Percentiles rank a stretch among this genome's conserved stretches.
phyloP scores from a whole-genome alignment of 2,113 vertebrate species.

The Crotalus horridus region DNA sequence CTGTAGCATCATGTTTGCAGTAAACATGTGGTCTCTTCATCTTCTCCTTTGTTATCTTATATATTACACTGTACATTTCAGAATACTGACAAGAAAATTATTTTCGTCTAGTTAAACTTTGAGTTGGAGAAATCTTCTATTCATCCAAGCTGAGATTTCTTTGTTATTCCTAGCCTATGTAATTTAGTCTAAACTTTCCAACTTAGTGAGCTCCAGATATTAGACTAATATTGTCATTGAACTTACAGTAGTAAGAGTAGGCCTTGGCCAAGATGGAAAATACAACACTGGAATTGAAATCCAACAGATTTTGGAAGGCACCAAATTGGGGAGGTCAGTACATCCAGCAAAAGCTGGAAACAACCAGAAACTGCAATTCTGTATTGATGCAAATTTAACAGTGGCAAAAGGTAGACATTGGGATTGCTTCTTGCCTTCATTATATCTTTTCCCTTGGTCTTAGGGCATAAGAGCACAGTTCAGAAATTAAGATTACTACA shows the following conservation, averaged over 20 bases:
- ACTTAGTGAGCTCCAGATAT: not conserved
- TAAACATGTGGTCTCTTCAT: not conserved
- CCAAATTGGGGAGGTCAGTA: not conserved
- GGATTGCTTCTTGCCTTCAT: not conserved
- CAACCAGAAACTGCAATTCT: slow-evolving; percentile 15
- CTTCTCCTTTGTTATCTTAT: not conserved
- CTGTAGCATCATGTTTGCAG: slow-evolving; percentile 8
- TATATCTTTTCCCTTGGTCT: not conserved
- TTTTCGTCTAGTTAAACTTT: slow-evolving; percentile 42
- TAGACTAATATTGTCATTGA: not conserved
- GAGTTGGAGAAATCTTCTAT: slow-evolving; percentile 24
- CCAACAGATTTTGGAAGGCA: not conserved
- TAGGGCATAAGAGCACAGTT: not conserved
- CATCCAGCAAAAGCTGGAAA: not conserved
- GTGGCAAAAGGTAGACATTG: not conserved
- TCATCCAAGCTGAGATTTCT: slow-evolving; percentile 29
- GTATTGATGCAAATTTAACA: not conserved
- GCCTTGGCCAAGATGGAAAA: not conserved
- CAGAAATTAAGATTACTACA: not conserved
- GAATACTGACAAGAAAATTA: slow-evolving; percentile 28
- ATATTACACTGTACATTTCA: slow-evolving; percentile 14
- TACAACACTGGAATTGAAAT: not conserved
- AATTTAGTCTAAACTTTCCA: not conserved
- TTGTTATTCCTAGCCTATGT: slow-evolving; percentile 14
- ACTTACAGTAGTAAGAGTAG: not conserved